Base-by-base conservation (phyloP, 2,888 invertebrate species). In the Epinotia demarniana region DNA sequence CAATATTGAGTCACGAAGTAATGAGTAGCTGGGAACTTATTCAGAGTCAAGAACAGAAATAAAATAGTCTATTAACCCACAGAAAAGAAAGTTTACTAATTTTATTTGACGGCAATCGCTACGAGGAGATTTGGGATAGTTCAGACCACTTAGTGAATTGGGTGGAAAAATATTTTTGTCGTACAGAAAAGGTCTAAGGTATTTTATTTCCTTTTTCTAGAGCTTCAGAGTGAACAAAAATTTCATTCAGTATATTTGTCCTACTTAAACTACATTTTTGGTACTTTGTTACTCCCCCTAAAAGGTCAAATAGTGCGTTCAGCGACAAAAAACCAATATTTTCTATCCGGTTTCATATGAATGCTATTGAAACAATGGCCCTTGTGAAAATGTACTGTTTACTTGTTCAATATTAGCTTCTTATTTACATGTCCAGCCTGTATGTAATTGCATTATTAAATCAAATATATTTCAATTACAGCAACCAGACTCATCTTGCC, bases 71-170 rank as follows among this genome's bases (percentile, higher is more conserved):
- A 33, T 43, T 63, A 58, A 46, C 69, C 58, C 39, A 19, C 33
- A 58, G 27, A 43, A 33, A 5, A 61, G 55, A 39, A 70, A 74
- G 58, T 64, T 75, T 12, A 64, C 70, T 70, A 64, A 64, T 75
- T 69, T 70, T 75, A 64, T 64, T 70, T 70, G 58, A 61, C 18
- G 55, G 58, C 58, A 63, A 53, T 60, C 19, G 9, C 69, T 74
- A 12, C 23, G 55, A 61, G 46, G 43, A 63, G 46, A 63, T 71
- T 72, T 27, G 23, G 57, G 57, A 64, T 23, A 12, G 53, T 58
- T 63, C 39, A 46, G 63, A 74, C 33, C 58, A 74, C 69, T 70
- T 70, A 70, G 58, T 49, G 57, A 46, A 70, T 74, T 63, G 57
- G 23, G 19, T 12, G 58, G 55, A 57, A 64, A 57, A 74, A 63